A percentile compares a stretch with the other conserved stretches of the same genome.
Conservation (phyloP, 2,888 invertebrate species). For the Caenorhabditis parvicauda region DNA sequence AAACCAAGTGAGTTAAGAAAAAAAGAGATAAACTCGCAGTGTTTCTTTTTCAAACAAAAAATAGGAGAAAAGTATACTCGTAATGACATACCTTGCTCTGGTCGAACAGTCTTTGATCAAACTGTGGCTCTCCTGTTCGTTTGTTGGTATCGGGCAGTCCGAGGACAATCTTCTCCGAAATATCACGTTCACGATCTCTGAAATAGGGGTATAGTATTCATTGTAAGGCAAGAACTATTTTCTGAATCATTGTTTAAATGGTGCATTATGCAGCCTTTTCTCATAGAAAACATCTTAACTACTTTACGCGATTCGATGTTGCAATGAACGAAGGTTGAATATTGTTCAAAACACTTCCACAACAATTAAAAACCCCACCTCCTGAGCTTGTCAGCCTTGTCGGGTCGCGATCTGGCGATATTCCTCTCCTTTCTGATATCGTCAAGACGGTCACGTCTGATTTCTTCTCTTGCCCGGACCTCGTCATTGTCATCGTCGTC, state of each 20-base stretch:
- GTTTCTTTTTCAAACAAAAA: slow-evolving; percentile 2
- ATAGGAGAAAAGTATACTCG: neutral
- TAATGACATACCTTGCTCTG: slow-evolving; percentile 68
- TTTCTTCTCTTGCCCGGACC: slow-evolving; percentile 78
- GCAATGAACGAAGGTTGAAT: neutral
- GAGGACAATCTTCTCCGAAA: slow-evolving; percentile 95
- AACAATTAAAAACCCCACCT: slow-evolving; percentile 12
- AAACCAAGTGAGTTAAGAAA: neutral
- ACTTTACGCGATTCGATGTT: neutral
- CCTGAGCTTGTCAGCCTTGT: slow-evolving; percentile 77
- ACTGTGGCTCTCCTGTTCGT: slow-evolving; percentile 67
- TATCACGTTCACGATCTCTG: slow-evolving; percentile 84
- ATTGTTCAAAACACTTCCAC: no score
- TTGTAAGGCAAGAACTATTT: no score
- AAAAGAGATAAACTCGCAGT: no score
- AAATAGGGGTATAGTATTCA: no score
- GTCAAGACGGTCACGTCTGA: slow-evolving; percentile 65
- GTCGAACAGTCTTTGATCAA: slow-evolving; percentile 93
- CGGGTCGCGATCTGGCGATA: slow-evolving; percentile 86
- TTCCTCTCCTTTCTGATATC: slow-evolving; percentile 76
- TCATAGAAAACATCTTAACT: neutral
- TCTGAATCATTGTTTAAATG: neutral
- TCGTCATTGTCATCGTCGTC: slow-evolving; percentile 70
- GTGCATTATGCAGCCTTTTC: no score
- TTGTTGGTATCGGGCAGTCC: slow-evolving; percentile 80